Evolutionary conservation across 2,888 invertebrate genomes (phyloP).

Genomic region (Polylopha cassiicola): DNA sequence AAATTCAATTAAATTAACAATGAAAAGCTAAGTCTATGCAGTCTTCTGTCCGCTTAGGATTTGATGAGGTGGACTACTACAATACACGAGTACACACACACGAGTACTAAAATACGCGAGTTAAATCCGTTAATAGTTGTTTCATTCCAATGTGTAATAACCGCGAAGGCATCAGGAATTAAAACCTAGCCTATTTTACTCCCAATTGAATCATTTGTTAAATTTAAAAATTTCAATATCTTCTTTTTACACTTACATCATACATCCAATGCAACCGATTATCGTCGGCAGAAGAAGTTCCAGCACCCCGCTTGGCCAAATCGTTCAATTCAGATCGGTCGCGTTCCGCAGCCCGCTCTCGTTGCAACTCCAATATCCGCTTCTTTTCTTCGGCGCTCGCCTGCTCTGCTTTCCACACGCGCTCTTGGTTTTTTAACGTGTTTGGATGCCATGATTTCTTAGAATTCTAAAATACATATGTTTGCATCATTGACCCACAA

Average conservation of each 20-base stretch:
- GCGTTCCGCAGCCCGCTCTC: conserved; percentile 81
- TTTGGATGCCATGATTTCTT: conserved; percentile 90
- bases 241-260: conserved; percentile 69
- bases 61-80: too few relatives aligned
- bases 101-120: too few relatives aligned
- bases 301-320: conserved; percentile 75
- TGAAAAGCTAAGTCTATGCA: too few relatives aligned
- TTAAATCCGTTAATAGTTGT: too few relatives aligned
- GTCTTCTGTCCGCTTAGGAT: too few relatives aligned
- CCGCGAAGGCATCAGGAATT: too few relatives aligned
- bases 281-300: conserved; percentile 58
- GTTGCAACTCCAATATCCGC: conserved; percentile 81
- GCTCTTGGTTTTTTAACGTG: conserved; percentile 85
- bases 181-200: too few relatives aligned
- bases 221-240: conserved; percentile 6
- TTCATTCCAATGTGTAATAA: too few relatives aligned
- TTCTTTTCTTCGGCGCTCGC: conserved; percentile 82
- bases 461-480: conserved; percentile 75
- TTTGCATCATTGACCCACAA: background rate
- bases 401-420: conserved; percentile 87
- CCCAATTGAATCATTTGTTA: too few relatives aligned
- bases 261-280: conserved; percentile 93
- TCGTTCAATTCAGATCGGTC: conserved; percentile 81
- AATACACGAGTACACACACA: too few relatives aligned
- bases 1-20: too few relatives aligned